Evolutionary conservation across 2,888 invertebrate genomes (phyloP).

Genomic region (Vannuccia rotundouncinata): DNA sequence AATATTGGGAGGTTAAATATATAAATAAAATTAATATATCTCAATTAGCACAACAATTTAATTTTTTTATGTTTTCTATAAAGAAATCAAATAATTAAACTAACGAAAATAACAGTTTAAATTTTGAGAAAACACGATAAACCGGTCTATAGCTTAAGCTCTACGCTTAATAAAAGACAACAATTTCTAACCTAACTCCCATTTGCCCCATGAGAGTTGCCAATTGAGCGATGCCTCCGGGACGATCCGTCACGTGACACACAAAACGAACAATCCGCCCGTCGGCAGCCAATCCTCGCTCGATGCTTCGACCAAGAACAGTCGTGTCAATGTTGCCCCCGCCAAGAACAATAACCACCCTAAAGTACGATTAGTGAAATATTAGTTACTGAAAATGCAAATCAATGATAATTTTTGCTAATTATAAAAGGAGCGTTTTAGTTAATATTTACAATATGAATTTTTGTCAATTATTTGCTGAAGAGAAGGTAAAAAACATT

Average conservation of each 20-base stretch:
- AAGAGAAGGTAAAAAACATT: too few relatives aligned
- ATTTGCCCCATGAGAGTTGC: constrained; percentile 69
- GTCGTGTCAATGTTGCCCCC: constrained; percentile 84
- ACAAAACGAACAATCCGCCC: constrained; percentile 65
- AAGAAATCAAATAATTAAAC: too few relatives aligned
- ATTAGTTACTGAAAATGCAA: not conserved
- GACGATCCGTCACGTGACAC: constrained; percentile 67
- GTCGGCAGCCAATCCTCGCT: constrained; percentile 78
- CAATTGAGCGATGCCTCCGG: constrained; percentile 78
- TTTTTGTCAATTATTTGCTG: too few relatives aligned
- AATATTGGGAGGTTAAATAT: constrained; percentile 31
- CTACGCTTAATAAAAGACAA: too few relatives aligned
- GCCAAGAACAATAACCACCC: constrained; percentile 60
- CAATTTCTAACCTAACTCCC: constrained; percentile 66
- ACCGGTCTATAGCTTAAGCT: too few relatives aligned
- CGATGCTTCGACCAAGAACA: constrained; percentile 76
- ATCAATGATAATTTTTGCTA: not conserved
- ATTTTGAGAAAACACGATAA: too few relatives aligned
- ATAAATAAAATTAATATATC: not conserved
- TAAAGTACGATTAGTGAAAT: constrained; percentile 25
- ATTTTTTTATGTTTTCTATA: too few relatives aligned
- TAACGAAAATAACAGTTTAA: too few relatives aligned
- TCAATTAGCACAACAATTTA: too few relatives aligned
- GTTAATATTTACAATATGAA: too few relatives aligned
- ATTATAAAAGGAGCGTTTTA: too few relatives aligned